These are phyloP conservation scores for Goniozus legneri DNA, from an alignment of 1,140 invertebrate genomes.

Conservation along the genomic window DNA sequence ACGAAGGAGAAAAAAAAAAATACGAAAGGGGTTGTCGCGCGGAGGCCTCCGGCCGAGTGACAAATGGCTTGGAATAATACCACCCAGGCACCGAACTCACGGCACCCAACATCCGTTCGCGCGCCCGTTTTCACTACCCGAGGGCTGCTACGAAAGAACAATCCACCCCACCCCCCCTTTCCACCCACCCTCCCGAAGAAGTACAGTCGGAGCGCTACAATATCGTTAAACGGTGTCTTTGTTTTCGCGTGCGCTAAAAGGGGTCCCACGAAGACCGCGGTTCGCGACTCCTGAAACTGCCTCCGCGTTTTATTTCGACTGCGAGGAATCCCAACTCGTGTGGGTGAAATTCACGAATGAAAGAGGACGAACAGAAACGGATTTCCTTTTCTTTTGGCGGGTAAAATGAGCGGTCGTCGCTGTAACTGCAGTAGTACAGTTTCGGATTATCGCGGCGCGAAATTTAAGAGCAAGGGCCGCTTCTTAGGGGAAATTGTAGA, in stretches of 20 bases:
- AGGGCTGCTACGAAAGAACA: background rate
- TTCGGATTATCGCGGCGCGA: too few relatives aligned
- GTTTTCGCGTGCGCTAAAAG: slow-evolving; percentile 31
- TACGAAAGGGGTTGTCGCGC: slow-evolving; percentile 48
- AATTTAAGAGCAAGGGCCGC: too few relatives aligned
- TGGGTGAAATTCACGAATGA: too few relatives aligned
- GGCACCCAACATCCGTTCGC: slow-evolving; percentile 32
- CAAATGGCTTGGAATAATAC: slow-evolving; percentile 57
- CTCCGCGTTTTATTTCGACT: slow-evolving; percentile 9
- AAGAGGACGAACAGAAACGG: too few relatives aligned
- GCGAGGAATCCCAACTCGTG: slow-evolving; percentile 17
- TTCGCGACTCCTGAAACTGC: background rate
- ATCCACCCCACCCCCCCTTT: background rate
- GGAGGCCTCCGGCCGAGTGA: slow-evolving; percentile 49
- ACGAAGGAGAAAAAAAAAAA: too few relatives aligned
- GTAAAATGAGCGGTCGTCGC: too few relatives aligned
- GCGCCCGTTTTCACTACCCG: background rate
- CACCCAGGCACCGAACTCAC: slow-evolving; percentile 42
- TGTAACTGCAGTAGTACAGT: too few relatives aligned
- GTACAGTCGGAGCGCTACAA: slow-evolving; percentile 27
- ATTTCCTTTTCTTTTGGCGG: too few relatives aligned
- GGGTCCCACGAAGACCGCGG: background rate
- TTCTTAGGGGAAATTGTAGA: too few relatives aligned
- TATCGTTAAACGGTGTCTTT: slow-evolving; percentile 45
- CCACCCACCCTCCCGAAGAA: too few relatives aligned